Percentiles rank a stretch among this genome's conserved stretches.
These are phyloP conservation scores for Sebastes matsubarae DNA, from an alignment of 2,797 vertebrate species.

Conservation along the genomic window DNA sequence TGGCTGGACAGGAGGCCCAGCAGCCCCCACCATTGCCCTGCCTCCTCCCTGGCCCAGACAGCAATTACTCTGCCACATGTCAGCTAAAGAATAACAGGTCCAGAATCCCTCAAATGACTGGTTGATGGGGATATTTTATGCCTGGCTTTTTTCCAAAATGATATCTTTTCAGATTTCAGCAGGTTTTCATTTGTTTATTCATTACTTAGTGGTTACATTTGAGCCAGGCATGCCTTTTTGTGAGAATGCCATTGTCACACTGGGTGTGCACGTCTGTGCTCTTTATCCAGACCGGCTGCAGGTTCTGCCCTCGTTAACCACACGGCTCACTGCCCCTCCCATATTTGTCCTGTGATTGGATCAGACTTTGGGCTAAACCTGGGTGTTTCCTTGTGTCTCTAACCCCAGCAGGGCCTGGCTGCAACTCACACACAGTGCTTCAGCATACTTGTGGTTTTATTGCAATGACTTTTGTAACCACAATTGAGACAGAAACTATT, in stretches of 20 bases:
- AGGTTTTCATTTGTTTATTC: constrained; percentile 63
- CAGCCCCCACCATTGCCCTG: constrained; percentile 33
- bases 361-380: constrained; percentile 45
- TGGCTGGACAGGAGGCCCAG: constrained; percentile 54
- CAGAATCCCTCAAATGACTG: constrained; percentile 53
- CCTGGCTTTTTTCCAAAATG: constrained; percentile 45
- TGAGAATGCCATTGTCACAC: constrained; percentile 32
- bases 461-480: background rate
- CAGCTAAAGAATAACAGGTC: constrained; percentile 64
- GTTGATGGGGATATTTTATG: constrained; percentile 49
- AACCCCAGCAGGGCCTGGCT: constrained; percentile 43
- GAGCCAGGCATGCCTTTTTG: constrained; percentile 34
- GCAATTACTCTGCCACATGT: constrained; percentile 74
- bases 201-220: constrained; percentile 33
- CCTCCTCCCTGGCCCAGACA: constrained; percentile 54
- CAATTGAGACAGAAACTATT: constrained; percentile 13
- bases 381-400: constrained; percentile 34
- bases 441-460: constrained; percentile 5
- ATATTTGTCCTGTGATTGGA: constrained; percentile 53
- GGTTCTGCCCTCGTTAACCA: constrained; percentile 43
- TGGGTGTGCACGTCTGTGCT: constrained; percentile 38
- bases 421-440: background rate
- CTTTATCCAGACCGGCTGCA: constrained; percentile 25
- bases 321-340: constrained; percentile 37
- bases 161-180: constrained; percentile 44